A percentile compares a stretch with the other conserved stretches of the same genome.
phyloP scores from a whole-genome alignment of 2,797 vertebrate species.

The Poeciliopsis infans region DNA sequence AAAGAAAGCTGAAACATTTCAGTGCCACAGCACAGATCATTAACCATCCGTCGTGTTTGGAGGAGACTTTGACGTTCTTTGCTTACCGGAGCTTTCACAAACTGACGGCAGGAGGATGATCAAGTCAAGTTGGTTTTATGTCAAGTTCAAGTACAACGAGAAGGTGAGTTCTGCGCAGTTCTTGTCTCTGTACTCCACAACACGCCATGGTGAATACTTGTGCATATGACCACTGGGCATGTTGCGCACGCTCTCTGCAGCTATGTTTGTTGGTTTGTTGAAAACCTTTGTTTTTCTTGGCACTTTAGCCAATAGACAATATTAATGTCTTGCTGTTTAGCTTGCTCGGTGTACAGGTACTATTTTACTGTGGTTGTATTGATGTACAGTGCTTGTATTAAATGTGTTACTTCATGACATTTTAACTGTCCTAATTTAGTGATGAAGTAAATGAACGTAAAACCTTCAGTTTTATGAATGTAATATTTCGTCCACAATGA shows the following conservation, averaged over 20 bases:
- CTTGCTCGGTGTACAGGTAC: not conserved
- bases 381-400: not conserved
- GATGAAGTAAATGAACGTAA: not conserved
- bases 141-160: conserved; percentile 97
- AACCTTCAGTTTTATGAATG: not conserved
- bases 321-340: conserved; percentile 19
- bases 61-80: conserved; percentile 28
- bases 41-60: conserved; percentile 26
- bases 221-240: conserved; percentile 18
- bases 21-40: conserved; percentile 10
- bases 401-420: not conserved
- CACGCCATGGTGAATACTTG: conserved; percentile 7
- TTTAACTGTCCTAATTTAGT: not conserved
- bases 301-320: conserved; percentile 28
- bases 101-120: conserved; percentile 83
- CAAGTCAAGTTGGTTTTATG: conserved; percentile 98
- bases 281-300: not conserved
- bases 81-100: conserved; percentile 42
- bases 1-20: conserved; percentile 48
- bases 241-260: conserved; percentile 1
- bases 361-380: not conserved
- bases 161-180: conserved; percentile 85
- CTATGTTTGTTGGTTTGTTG: conserved; percentile 11
- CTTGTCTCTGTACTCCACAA: not conserved
- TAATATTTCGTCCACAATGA: not conserved